Evolutionary conservation across 2,888 invertebrate genomes (phyloP).

Genomic region (Eudemis profundana): DNA sequence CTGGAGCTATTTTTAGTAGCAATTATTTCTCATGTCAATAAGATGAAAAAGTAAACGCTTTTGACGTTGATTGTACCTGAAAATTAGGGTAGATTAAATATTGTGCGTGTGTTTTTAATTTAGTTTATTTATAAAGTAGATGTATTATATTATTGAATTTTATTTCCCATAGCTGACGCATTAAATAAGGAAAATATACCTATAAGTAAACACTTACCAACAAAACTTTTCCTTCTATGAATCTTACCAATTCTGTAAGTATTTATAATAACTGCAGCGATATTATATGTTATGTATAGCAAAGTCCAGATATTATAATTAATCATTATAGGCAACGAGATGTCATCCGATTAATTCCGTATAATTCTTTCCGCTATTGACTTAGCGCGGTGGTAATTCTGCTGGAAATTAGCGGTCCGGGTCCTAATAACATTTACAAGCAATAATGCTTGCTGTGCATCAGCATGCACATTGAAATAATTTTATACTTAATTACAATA

Average conservation of each 20-base stretch:
- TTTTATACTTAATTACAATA: too few species aligned
- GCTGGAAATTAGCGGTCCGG: too few species aligned
- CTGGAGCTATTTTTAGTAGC: too few species aligned
- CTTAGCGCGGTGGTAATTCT: too few species aligned
- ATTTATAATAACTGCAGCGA: neutral
- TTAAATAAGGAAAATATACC: constrained; percentile 13
- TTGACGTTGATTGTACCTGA: neutral
- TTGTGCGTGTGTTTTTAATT: neutral
- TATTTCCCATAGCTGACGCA: neutral
- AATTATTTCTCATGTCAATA: too few species aligned
- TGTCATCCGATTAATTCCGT: too few species aligned
- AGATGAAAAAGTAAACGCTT: neutral
- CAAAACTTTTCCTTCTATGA: constrained; percentile 21
- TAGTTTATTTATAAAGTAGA: neutral
- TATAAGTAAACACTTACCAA: neutral
- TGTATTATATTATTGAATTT: neutral
- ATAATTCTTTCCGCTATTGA: too few species aligned
- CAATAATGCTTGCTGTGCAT: too few species aligned
- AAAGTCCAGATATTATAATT: neutral
- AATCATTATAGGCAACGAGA: too few species aligned
- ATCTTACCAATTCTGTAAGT: neutral
- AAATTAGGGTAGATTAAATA: neutral
- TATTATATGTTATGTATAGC: neutral
- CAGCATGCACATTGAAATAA: too few species aligned
- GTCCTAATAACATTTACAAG: too few species aligned